These are phyloP conservation scores for Oceanodroma leucorhoa DNA, from an alignment of 2,797 vertebrate genomes.

Conservation along the genomic window DNA sequence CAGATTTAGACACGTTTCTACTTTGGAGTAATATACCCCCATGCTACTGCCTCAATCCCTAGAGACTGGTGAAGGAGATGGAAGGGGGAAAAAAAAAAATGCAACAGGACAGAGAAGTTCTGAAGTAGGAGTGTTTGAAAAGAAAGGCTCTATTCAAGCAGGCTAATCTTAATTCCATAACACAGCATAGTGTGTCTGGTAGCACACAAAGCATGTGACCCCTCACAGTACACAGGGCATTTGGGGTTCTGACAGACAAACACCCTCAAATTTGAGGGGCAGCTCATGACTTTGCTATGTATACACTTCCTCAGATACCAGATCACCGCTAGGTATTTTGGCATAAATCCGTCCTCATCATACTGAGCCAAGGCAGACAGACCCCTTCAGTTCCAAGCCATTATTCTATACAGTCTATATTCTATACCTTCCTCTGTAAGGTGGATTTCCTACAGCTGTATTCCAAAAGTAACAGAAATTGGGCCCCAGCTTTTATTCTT, in stretches of 20 bases:
- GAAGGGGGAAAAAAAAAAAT: background rate
- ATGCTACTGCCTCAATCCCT: background rate
- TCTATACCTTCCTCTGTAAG: background rate
- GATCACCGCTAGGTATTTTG: background rate
- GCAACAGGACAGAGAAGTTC: background rate
- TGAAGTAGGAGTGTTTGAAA: background rate
- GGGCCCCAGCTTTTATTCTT: background rate
- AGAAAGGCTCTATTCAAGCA: conserved; percentile 45
- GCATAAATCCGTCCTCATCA: background rate
- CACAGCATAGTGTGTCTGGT: background rate
- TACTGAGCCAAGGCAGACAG: background rate
- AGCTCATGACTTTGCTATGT: background rate
- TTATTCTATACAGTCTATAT: background rate
- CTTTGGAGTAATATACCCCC: background rate
- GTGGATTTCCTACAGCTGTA: background rate
- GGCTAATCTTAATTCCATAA: conserved; percentile 23
- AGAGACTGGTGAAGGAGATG: background rate
- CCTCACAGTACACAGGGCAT: background rate
- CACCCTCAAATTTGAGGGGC: background rate
- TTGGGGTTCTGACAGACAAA: background rate
- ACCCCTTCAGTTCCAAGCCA: background rate
- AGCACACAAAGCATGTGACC: conserved; percentile 13
- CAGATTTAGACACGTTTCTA: background rate
- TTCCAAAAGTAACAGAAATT: background rate
- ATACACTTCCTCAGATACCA: background rate